Evolutionary conservation across 2,113 vertebrate species (phyloP).

Genomic region (Platycercus adscitus): DNA sequence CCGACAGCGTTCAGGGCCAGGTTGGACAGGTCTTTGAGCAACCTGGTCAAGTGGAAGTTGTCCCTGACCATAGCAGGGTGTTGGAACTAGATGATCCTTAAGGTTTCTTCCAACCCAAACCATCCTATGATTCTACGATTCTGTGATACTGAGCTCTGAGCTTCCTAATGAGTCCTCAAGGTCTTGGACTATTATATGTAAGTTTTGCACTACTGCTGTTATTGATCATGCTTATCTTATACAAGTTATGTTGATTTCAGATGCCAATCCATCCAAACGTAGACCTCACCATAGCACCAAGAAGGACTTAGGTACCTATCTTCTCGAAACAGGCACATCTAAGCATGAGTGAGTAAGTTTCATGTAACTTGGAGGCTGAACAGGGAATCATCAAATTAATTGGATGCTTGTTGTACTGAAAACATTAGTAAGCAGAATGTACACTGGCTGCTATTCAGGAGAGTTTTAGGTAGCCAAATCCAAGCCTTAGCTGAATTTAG

Average conservation of each 20-base stretch:
- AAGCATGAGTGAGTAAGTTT: background rate
- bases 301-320: background rate
- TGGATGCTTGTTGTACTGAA: background rate
- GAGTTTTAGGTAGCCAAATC: background rate
- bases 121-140: background rate
- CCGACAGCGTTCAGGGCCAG: background rate
- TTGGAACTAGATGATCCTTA: background rate
- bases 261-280: background rate
- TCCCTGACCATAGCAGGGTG: background rate
- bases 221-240: background rate
- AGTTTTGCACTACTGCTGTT: background rate
- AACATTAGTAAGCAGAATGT: fast-evolving
- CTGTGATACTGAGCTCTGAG: background rate
- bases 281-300: background rate
- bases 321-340: background rate
- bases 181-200: background rate
- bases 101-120: background rate
- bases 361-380: background rate
- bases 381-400: background rate
- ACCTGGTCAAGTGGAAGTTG: background rate
- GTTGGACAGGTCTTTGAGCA: background rate
- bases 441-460: background rate
- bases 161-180: background rate
- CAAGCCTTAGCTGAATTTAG: background rate
- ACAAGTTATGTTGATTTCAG: background rate